phyloP scores from a whole-genome alignment of 2,888 invertebrate species.

The Microplitis manilae region DNA sequence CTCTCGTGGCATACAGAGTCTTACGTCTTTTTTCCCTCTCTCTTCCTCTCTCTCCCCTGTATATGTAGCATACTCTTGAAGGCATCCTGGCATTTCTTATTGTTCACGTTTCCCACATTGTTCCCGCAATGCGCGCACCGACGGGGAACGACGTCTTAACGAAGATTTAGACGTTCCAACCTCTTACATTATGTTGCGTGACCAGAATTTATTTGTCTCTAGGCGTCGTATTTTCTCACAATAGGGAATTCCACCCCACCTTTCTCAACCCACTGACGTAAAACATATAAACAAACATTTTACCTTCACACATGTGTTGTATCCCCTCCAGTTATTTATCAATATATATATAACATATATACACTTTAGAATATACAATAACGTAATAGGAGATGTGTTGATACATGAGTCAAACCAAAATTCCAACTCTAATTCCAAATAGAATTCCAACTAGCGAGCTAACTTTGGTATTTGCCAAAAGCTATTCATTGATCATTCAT shows the following conservation, averaged over 20 bases:
- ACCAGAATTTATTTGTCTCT: slow-evolving; percentile 64
- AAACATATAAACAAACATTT: slow-evolving; percentile 21
- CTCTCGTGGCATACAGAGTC: slow-evolving; percentile 35
- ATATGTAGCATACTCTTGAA: slow-evolving; percentile 8
- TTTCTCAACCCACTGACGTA: slow-evolving; percentile 12
- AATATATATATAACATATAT: neutral
- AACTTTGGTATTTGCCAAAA: slow-evolving; percentile 11
- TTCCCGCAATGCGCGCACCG: slow-evolving; percentile 52
- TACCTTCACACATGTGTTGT: too few species aligned
- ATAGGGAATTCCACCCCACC: slow-evolving; percentile 23
- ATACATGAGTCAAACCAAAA: slow-evolving; percentile 17
- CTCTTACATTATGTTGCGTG: slow-evolving; percentile 64
- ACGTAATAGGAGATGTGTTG: slow-evolving; percentile 24
- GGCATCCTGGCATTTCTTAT: slow-evolving; percentile 41
- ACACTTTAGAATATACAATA: slow-evolving; percentile 14
- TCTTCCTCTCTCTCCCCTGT: neutral
- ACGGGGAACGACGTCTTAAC: slow-evolving; percentile 55
- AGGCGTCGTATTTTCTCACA: slow-evolving; percentile 48
- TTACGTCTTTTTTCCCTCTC: too few species aligned
- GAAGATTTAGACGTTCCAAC: slow-evolving; percentile 62
- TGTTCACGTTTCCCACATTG: slow-evolving; percentile 54
- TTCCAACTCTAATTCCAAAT: slow-evolving; percentile 14
- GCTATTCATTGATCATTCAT: slow-evolving; percentile 29
- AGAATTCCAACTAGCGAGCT: slow-evolving; percentile 25
- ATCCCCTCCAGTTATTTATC: slow-evolving; percentile 21